Evolutionary conservation across 2,888 invertebrate species (phyloP).

Genomic region (Archips crataeganus): DNA sequence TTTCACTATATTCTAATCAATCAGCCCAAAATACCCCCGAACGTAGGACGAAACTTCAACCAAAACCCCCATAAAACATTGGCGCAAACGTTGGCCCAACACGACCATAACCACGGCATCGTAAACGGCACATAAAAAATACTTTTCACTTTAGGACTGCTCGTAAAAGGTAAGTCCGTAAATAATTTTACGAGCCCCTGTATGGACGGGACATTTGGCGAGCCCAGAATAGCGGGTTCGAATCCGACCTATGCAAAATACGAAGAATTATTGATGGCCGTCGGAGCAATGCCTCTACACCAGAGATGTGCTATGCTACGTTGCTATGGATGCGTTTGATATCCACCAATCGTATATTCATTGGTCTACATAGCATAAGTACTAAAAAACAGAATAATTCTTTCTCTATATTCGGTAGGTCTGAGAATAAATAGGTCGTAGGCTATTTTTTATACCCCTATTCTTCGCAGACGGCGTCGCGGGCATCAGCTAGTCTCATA

Average conservation of each 20-base stretch:
- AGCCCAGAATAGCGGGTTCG: constrained; percentile 13
- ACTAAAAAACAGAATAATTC: too few relatives aligned
- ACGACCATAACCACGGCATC: constrained; percentile 29
- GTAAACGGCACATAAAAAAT: constrained; percentile 41
- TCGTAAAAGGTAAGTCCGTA: constrained; percentile 39
- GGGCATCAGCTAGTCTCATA: too few relatives aligned
- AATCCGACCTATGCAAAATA: constrained; percentile 9
- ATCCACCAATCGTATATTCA: too few relatives aligned
- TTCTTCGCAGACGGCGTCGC: too few relatives aligned
- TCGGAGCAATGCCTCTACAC: not conserved
- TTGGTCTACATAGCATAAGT: too few relatives aligned
- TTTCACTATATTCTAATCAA: too few relatives aligned
- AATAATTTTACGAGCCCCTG: constrained; percentile 36
- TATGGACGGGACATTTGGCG: constrained; percentile 5
- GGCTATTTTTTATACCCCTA: too few relatives aligned
- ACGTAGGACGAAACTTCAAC: not conserved
- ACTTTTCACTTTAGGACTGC: constrained; percentile 41
- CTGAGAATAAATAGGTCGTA: too few relatives aligned
- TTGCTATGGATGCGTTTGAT: too few relatives aligned
- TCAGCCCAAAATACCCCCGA: not conserved
- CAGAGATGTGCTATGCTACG: too few relatives aligned
- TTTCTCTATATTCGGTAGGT: too few relatives aligned
- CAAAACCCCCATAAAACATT: not conserved
- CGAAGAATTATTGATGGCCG: not conserved
- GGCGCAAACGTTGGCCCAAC: constrained; percentile 26